Percentiles rank a stretch among this genome's conserved stretches.
These are phyloP conservation scores for Maniola hyperantus DNA, from an alignment of 2,888 invertebrate genomes.

Conservation along the genomic window DNA sequence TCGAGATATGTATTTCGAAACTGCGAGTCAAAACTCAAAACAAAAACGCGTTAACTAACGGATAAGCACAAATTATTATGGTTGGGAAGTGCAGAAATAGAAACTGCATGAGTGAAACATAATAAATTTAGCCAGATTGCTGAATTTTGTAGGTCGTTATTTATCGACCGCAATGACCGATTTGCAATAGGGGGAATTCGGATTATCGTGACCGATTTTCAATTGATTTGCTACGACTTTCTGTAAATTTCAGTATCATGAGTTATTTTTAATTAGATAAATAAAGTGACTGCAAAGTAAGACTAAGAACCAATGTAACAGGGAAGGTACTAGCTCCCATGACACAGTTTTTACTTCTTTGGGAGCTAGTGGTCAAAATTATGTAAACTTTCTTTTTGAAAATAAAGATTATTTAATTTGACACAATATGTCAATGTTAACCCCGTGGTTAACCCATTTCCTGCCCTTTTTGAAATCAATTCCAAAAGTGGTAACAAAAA, in stretches of 20 bases:
- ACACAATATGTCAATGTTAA: too few relatives aligned
- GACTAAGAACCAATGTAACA: too few relatives aligned
- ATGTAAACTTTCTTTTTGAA: too few relatives aligned
- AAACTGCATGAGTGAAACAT: conserved; percentile 7
- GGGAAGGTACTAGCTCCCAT: too few relatives aligned
- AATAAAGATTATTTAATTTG: too few relatives aligned
- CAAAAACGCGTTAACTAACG: background rate
- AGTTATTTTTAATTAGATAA: too few relatives aligned
- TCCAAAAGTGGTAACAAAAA: background rate
- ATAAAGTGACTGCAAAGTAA: too few relatives aligned
- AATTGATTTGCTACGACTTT: background rate
- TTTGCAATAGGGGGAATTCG: background rate
- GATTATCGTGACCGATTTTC: background rate
- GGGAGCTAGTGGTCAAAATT: too few relatives aligned
- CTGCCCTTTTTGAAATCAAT: background rate
- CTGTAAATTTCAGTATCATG: background rate
- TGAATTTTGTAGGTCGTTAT: background rate
- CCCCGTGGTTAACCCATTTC: background rate
- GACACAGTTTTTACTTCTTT: too few relatives aligned
- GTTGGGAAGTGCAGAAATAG: conserved; percentile 4
- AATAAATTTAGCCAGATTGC: conserved; percentile 5
- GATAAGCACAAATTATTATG: background rate
- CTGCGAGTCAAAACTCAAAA: background rate
- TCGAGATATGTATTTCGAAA: background rate
- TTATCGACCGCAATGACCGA: background rate